Base-by-base conservation (phyloP, 2,888 invertebrate genomes). In the Rhorus exstirpatorius region DNA sequence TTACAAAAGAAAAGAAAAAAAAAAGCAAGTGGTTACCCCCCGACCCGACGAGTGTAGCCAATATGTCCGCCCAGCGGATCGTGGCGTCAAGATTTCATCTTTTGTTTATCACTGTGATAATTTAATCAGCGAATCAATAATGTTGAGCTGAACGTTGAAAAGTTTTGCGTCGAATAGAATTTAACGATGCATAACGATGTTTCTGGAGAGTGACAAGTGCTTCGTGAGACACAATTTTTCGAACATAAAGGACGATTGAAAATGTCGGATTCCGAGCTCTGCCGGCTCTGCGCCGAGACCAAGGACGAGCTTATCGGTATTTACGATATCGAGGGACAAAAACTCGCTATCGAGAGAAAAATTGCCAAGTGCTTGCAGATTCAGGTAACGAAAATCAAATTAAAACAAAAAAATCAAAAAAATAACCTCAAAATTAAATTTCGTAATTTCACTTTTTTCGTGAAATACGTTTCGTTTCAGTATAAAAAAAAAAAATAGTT, bases 231-330 rank as follows among this genome's bases (percentile, higher is more conserved):
- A 41, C 10, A 35, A 14, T 21, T 41, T 61, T 14, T 51, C 63
- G 63, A 17, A 41, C 44, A 60, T 71, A 71, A 60, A 60, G 60
- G 41, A 74, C 41, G 4, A 53, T 82, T 77, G 83, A 88, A 85
- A 84, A 91, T 92, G 91, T 87, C 90, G 68, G 88, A 88, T 76
- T 83, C 86, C 53, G 90, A 91, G 81, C 87, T 93, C 58, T 93
- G 93, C 89, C 93, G 93, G 88, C 91, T 93, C 53, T 93, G 93
- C 86, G 93, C 93, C 87, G 91, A 93, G 85, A 88, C 90, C 72
- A 93, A 93, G 84, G 90, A 92, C 49, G 76, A 76, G 70, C 89
- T 92, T 65, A 89, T 93, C 79, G 93, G 92, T 46, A 93, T 93
- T 81, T 93, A 92, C 82, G 93, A 93, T 77, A 88, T 92, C 12